A percentile compares a stretch with the other conserved stretches of the same genome.
Conservation (phyloP, 2,113 vertebrate species). For the Ptyas mucosa region DNA sequence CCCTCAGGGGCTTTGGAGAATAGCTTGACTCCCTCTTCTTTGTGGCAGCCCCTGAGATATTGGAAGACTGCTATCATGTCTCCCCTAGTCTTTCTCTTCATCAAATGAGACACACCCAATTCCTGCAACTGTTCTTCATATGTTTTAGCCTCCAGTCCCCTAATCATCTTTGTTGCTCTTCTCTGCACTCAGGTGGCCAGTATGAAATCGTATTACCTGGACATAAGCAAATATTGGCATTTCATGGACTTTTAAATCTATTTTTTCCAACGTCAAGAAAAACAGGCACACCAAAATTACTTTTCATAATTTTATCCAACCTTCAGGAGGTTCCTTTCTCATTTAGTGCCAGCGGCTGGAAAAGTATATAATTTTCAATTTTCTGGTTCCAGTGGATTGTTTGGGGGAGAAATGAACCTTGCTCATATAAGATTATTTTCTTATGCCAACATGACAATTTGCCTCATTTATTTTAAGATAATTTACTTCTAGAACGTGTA, state of each 20-base stretch:
- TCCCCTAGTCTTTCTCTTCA: background rate
- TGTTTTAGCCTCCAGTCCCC: background rate
- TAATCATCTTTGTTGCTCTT: background rate
- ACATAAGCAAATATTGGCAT: background rate
- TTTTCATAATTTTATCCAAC: background rate
- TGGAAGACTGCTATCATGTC: background rate
- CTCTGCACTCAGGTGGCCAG: background rate
- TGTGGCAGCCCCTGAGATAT: background rate
- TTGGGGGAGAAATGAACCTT: background rate
- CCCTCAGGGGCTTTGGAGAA: background rate
- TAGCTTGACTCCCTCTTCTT: background rate
- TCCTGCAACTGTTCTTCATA: background rate
- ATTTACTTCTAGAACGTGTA: background rate
- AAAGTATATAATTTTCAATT: background rate
- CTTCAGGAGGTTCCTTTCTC: background rate
- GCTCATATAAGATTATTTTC: background rate
- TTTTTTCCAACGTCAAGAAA: background rate
- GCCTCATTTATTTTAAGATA: background rate
- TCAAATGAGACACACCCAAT: background rate
- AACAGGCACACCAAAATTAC: background rate
- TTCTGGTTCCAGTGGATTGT: background rate
- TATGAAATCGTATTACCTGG: background rate
- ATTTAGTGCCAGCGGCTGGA: background rate
- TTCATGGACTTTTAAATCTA: background rate
- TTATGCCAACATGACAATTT: background rate